A percentile compares a stretch with the other conserved stretches of the same genome.
These are phyloP conservation scores for Phylloscopus trochiloides DNA, from an alignment of 2,113 vertebrate species.

Conservation along the genomic window DNA sequence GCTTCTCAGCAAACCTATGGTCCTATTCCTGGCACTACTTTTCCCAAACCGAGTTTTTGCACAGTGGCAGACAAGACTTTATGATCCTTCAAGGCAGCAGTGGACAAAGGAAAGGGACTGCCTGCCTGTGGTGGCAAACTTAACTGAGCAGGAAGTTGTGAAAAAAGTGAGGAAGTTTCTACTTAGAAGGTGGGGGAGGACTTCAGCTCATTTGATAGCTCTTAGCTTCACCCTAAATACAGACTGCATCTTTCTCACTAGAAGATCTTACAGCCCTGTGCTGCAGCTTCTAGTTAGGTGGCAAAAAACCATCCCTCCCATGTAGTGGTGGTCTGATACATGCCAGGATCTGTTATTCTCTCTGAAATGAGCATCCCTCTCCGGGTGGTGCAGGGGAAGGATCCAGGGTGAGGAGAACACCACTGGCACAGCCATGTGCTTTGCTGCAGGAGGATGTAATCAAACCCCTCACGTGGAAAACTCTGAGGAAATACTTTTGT, in stretches of 20 bases:
- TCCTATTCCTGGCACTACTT: background rate
- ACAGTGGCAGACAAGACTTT: background rate
- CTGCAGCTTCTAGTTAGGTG: background rate
- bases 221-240: background rate
- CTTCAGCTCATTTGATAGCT: background rate
- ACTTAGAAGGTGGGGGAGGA: background rate
- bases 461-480: background rate
- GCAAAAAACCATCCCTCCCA: fast-evolving
- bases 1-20: background rate
- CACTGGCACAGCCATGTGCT: background rate
- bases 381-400: fast-evolving
- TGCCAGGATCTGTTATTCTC: background rate
- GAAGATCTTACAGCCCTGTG: background rate
- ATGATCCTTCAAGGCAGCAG: background rate
- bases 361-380: background rate
- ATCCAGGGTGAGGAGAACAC: fast-evolving
- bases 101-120: background rate
- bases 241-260: background rate
- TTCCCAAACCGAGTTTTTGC: background rate
- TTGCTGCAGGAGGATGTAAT: background rate
- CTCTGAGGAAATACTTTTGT: background rate
- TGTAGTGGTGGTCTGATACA: background rate
- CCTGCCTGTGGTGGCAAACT: background rate
- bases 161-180: background rate
- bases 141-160: background rate